Evolutionary conservation across 2,888 invertebrate genomes (phyloP), one percentile per base, ranked within the genome.

Genomic region (Desoria tigrina): DNA sequence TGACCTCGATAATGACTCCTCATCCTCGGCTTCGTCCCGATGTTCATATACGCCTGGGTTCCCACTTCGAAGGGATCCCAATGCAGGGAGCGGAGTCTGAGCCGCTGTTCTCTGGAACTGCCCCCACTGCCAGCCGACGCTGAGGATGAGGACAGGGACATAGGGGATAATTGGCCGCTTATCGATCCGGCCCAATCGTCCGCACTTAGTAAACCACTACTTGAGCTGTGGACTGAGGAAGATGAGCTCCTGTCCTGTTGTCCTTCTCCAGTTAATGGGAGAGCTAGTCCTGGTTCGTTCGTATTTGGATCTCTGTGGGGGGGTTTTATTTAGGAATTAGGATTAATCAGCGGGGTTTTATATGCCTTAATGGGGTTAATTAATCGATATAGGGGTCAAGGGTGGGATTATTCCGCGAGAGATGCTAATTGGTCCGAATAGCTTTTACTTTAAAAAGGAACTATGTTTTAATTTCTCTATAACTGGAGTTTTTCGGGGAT

Each of bases 1-100:
- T 92, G 91, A 0, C 92, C 91, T 24, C 92, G 85, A 82, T 92
- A 93, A 82, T 92, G 92, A 77, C 89, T 90, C 79, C 87, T 87
- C 81, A 90, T 86, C 74, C 64, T 63, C 6, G 75, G 73, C 55
- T 74, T 76, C 26, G 67, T 61, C 23, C 76, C 74, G 16, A 74
- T 62, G 63, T 70, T 72, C 70, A 74, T 63, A 50, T 76, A 76
- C 27, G 64, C 49, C 59, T 76, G 76, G 16, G 72, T 66, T 27
- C 50, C 62, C 18, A 63, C 65, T 49, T 74, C 74, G 59, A 73
- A 76, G 16, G 71, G 60, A 49, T 76, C 76, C 76, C 76, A 76
- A 37, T 74, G 70, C 18, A 74, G 56, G 23, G 74, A 68, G 9
- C 75, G 70, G 16, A 68, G 66, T 37, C 76, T 71, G 24, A 72